These are phyloP conservation scores for Graptemys geographica DNA, from an alignment of 2,797 vertebrate genomes.

Conservation along the genomic window DNA sequence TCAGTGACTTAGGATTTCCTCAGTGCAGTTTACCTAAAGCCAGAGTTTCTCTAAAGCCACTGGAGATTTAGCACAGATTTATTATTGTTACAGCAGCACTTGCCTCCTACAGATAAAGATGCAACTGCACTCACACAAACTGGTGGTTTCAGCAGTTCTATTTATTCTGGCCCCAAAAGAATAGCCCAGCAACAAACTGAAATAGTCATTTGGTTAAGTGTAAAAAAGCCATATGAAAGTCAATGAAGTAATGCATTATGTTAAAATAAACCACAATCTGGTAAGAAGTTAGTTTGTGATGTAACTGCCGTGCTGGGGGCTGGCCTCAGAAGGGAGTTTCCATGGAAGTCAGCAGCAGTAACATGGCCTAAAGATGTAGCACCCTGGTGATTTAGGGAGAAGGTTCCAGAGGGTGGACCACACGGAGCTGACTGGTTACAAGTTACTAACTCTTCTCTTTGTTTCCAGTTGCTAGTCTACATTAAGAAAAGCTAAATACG, in stretches of 20 bases:
- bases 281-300: not conserved
- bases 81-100: not conserved
- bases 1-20: not conserved
- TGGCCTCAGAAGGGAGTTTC: not conserved
- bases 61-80: not conserved
- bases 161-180: not conserved
- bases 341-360: not conserved
- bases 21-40: rapidly evolving
- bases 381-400: not conserved
- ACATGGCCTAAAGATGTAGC: not conserved
- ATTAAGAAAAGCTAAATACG: not conserved
- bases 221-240: not conserved
- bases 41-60: not conserved
- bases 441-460: not conserved
- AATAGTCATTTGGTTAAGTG: not conserved
- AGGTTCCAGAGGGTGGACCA: not conserved
- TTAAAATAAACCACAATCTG: not conserved
- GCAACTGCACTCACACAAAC: not conserved
- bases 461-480: not conserved
- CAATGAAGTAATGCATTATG: not conserved
- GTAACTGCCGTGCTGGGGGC: not conserved
- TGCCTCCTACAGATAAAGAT: not conserved
- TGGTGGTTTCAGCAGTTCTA: not conserved
- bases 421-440: rapidly evolving
- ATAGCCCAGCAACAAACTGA: not conserved